Evolutionary conservation across 2,888 invertebrate species (phyloP).

Genomic region (Allophyes oxyacanthae): DNA sequence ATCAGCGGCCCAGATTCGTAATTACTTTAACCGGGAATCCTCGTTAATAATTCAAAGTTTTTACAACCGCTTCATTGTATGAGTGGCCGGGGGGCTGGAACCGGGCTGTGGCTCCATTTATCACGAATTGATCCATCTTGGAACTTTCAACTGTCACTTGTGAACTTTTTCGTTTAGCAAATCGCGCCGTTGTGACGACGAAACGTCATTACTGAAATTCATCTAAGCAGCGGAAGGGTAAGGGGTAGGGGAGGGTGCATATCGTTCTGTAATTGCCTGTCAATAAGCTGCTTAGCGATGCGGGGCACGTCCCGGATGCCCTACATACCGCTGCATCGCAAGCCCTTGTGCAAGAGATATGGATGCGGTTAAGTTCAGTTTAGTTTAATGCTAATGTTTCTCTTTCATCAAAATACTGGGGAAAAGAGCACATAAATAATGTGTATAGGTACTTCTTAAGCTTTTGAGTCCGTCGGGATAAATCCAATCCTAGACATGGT

Average conservation of each 20-base stretch:
- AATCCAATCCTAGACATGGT: no score
- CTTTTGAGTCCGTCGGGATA: no score
- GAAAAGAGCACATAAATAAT: neutral
- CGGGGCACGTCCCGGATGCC: slow-evolving; percentile 44
- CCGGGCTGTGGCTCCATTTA: slow-evolving; percentile 74
- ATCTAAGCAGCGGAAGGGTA: slow-evolving; percentile 50
- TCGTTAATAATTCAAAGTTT: slow-evolving; percentile 68
- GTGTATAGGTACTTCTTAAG: no score
- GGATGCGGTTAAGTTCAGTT: slow-evolving; percentile 1
- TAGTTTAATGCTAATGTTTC: slow-evolving; percentile 14
- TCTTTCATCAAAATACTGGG: neutral
- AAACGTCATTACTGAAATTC: slow-evolving; percentile 69
- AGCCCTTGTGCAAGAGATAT: slow-evolving; percentile 24
- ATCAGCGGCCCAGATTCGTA: slow-evolving; percentile 45
- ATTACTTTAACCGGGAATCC: slow-evolving; percentile 58
- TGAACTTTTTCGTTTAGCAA: slow-evolving; percentile 78
- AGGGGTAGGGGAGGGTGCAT: slow-evolving; percentile 35
- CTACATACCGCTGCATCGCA: slow-evolving; percentile 39
- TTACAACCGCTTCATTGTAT: slow-evolving; percentile 58
- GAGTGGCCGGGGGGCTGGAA: slow-evolving; percentile 58
- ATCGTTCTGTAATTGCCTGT: slow-evolving; percentile 69
- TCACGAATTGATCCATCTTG: slow-evolving; percentile 79
- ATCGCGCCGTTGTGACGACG: slow-evolving; percentile 61
- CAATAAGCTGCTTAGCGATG: slow-evolving; percentile 67
- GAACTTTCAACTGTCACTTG: slow-evolving; percentile 74